Evolutionary conservation across 2,113 vertebrate genomes (phyloP).

Genomic region (Lycaon pictus): DNA sequence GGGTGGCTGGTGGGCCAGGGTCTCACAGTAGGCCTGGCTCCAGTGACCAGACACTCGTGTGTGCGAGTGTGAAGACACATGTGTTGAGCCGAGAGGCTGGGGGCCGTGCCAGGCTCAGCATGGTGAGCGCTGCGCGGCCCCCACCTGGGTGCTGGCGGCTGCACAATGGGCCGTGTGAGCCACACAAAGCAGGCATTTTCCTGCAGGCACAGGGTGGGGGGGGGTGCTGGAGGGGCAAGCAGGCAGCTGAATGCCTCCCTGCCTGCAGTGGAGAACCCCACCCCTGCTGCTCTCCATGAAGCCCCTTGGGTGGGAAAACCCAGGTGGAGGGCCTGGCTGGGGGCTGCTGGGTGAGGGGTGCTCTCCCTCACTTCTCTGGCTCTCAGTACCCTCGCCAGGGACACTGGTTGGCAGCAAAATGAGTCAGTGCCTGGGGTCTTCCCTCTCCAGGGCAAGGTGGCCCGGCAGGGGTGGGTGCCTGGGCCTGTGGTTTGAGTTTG

Average conservation of each 20-base stretch:
- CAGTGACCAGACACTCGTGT: not conserved
- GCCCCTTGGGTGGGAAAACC: not conserved
- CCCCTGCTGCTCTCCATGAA: not conserved
- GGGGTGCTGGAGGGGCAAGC: not conserved
- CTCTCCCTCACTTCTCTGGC: not conserved
- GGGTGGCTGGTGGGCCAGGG: not conserved
- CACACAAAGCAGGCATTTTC: conserved; percentile 75
- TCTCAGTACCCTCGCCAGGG: not conserved
- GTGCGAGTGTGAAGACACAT: not conserved
- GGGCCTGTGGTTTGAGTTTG: not conserved
- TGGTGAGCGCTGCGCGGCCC: conserved; percentile 15
- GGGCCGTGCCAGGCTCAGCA: conserved; percentile 76
- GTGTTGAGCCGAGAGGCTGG: not conserved
- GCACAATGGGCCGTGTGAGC: conserved; percentile 72
- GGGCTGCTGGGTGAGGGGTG: not conserved
- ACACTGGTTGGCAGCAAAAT: not conserved
- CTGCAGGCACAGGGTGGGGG: not conserved
- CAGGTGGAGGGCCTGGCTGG: not conserved
- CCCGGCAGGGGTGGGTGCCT: not conserved
- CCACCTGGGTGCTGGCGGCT: conserved; percentile 60
- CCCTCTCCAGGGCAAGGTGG: not conserved
- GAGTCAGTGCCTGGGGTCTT: not conserved
- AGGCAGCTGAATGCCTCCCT: conserved; percentile 9
- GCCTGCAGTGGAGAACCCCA: not conserved
- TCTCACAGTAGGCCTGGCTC: not conserved